Base-by-base conservation (phyloP, 2,888 invertebrate genomes). In the Torymus auratus region DNA sequence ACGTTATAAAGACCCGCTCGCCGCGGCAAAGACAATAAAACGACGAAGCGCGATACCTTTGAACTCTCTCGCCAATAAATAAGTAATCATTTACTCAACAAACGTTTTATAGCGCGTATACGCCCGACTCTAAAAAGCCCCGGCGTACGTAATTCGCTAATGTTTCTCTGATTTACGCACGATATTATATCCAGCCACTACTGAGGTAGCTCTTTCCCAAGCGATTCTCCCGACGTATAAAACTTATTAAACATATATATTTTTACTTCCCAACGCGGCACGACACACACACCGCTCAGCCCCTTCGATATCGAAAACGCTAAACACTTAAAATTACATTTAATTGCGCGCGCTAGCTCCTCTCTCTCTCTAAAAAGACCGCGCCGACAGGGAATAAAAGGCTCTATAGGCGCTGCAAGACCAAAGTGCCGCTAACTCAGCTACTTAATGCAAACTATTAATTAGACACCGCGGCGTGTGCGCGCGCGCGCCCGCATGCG, bases 391-490 rank as follows among this genome's bases (percentile, higher is more conserved):
- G 41, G 41, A 41, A 41, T 41, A 41, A 41, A 41, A 41, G 41
- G 7, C 41, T 4, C 41, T 7, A 41, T 7, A 5, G 7, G 7
- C 7, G 41, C 41, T 41, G 41, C 5, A 10, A 41, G 41, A 41
- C 41, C 41, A 41, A 58, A 78, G 78, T 81, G 81, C 81, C 81
- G 78, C 78, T 81, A 81, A 81, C 81, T 81, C 74, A 81, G 61
- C 78, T 74, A 78, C 78, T 81, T 81, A 78, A 82, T 78, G 81
- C 78, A 53, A 71, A 72, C 81, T 75, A 82, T 82, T 82, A 82
- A 82, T 82, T 82, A 82, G 78, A 70, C 58, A 53, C 17, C 53
- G 11, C n/a, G n/a, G 61, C 41, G 15, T 41, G 62, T 4, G 20
- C 61, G 60, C 20, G 13, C 12, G 41, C 67, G 55, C 41, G 17